Percentiles rank a stretch among this genome's conserved stretches.
These are phyloP conservation scores for Perca fluviatilis DNA, from an alignment of 2,113 vertebrate species.

Conservation along the genomic window DNA sequence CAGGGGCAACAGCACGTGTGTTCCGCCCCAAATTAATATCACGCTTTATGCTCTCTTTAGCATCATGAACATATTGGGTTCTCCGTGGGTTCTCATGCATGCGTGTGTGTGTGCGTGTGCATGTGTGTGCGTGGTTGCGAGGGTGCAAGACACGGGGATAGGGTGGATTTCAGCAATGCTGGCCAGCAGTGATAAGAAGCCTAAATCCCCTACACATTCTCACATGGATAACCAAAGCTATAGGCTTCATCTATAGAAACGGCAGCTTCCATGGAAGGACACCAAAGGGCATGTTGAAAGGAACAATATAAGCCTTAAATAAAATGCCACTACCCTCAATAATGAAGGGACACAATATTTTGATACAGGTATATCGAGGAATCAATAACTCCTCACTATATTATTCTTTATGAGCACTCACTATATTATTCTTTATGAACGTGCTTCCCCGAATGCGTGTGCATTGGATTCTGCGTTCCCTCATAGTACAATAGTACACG, in stretches of 20 bases:
- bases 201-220: slow-evolving; percentile 36
- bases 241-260: slow-evolving; percentile 16
- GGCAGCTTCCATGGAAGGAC: slow-evolving; percentile 16
- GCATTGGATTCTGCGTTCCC: neutral
- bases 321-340: too few relatives aligned
- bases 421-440: neutral
- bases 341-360: neutral
- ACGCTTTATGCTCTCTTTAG: slow-evolving; percentile 5
- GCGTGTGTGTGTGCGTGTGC: neutral
- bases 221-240: slow-evolving; percentile 34
- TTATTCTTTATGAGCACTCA: neutral
- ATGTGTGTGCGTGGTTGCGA: neutral
- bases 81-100: neutral
- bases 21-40: neutral
- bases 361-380: neutral
- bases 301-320: neutral
- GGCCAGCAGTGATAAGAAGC: slow-evolving; percentile 44
- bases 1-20: neutral
- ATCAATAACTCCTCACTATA: neutral
- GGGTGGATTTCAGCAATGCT: slow-evolving; percentile 39
- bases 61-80: neutral
- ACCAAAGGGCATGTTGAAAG: neutral
- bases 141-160: neutral
- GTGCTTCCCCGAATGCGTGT: neutral
- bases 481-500: neutral